Evolutionary conservation across 1,140 invertebrate species (phyloP).

Genomic region (Hyphantria cunea): DNA sequence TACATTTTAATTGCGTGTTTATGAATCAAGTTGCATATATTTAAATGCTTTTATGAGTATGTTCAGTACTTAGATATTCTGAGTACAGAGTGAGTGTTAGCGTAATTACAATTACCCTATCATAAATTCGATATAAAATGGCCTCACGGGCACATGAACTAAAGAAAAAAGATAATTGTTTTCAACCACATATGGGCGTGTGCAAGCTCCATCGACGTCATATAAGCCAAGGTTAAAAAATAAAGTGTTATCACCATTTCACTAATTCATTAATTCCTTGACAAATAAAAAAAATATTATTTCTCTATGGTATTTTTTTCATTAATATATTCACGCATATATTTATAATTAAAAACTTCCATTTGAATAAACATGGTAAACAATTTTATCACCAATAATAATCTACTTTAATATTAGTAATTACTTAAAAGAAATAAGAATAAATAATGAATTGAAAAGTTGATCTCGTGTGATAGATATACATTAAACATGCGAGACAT

Average conservation of each 20-base stretch:
- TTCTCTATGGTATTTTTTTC: not conserved
- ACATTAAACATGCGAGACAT: conserved; percentile 11
- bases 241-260: conserved; percentile 14
- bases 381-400: not conserved
- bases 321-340: not conserved
- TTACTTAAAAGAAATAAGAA: conserved; percentile 35
- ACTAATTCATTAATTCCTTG: conserved; percentile 12
- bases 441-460: conserved; percentile 12
- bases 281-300: too few relatives aligned
- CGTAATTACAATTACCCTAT: conserved; percentile 60
- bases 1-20: not conserved
- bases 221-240: too few relatives aligned
- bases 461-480: conserved; percentile 7
- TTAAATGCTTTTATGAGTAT: not conserved
- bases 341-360: conserved; percentile 11
- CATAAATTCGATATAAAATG: conserved; percentile 52
- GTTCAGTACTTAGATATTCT: not conserved
- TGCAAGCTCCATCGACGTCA: conserved; percentile 2
- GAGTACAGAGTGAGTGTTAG: conserved; percentile 1
- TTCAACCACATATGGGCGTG: conserved; percentile 33
- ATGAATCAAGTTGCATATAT: not conserved
- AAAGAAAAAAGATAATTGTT: conserved; percentile 60
- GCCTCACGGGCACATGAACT: conserved; percentile 43
- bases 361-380: not conserved
- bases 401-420: conserved; percentile 7